Conservation (phyloP, 1,140 invertebrate genomes). For the Catajapyx aquilonaris region DNA sequence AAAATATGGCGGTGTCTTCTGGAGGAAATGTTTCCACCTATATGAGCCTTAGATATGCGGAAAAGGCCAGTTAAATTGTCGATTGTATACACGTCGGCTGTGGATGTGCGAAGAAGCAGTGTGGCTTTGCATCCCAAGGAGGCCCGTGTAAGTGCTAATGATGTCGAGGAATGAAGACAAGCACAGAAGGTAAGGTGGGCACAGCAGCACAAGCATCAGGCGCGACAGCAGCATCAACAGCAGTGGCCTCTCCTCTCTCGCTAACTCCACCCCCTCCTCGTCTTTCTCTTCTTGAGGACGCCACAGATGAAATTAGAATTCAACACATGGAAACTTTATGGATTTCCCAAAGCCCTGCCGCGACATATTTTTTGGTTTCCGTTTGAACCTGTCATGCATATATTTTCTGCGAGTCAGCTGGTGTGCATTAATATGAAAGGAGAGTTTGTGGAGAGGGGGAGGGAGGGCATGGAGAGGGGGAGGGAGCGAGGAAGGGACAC, state of each 20-base stretch:
- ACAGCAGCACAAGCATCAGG: no score
- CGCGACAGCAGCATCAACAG: no score
- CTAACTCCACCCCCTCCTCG: neutral
- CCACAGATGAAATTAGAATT: neutral
- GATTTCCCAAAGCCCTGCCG: neutral
- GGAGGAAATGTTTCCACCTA: no score
- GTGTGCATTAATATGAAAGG: neutral
- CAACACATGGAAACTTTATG: conserved; percentile 1
- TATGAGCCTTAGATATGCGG: no score
- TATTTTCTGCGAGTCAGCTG: neutral
- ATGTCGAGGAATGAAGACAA: no score
- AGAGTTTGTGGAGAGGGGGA: neutral
- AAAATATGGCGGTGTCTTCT: no score
- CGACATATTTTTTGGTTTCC: neutral
- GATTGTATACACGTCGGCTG: neutral
- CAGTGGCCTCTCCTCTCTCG: no score
- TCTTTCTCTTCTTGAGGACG: neutral
- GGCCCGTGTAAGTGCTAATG: no score
- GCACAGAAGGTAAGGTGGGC: no score
- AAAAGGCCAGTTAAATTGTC: neutral
- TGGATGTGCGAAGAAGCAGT: neutral
- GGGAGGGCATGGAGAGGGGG: neutral
- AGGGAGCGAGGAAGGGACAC: neutral
- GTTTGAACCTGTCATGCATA: neutral
- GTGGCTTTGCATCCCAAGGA: neutral